Percentiles rank a stretch among this genome's conserved stretches.
phyloP scores from a whole-genome alignment of 2,888 invertebrate genomes.

The Andrena camellia region DNA sequence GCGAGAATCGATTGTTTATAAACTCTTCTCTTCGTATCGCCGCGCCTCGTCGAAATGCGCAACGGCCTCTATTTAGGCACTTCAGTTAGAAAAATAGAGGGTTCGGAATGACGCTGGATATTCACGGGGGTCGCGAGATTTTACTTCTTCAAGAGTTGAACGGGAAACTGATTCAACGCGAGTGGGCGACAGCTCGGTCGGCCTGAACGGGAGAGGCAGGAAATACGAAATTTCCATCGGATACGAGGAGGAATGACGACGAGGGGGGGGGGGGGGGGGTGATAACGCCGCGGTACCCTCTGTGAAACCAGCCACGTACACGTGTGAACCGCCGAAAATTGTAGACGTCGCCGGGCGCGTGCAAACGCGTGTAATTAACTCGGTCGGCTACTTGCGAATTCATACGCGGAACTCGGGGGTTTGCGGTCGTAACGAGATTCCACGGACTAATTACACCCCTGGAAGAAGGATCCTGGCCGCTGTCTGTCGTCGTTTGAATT shows the following conservation, averaged over 20 bases:
- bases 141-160: background rate
- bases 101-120: background rate
- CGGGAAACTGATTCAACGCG: background rate
- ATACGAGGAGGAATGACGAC: background rate
- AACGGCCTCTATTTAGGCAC: too few species aligned
- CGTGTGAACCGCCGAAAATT: conserved; percentile 57
- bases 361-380: conserved; percentile 64
- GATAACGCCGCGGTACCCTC: conserved; percentile 3
- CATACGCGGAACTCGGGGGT: conserved; percentile 55
- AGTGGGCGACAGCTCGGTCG: background rate
- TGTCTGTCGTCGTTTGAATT: background rate
- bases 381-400: conserved; percentile 63
- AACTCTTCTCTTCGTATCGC: too few species aligned
- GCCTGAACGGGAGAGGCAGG: background rate
- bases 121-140: background rate
- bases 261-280: background rate
- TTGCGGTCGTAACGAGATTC: conserved; percentile 63
- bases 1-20: too few species aligned
- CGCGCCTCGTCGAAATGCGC: too few species aligned
- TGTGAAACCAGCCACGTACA: background rate
- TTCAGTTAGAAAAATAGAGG: too few species aligned
- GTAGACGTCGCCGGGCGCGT: conserved; percentile 45
- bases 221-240: conserved; percentile 24
- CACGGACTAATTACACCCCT: conserved; percentile 59
- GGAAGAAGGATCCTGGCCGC: conserved; percentile 25